These are phyloP conservation scores for Natrix natrix DNA, from an alignment of 2,797 vertebrate genomes.

Conservation along the genomic window DNA sequence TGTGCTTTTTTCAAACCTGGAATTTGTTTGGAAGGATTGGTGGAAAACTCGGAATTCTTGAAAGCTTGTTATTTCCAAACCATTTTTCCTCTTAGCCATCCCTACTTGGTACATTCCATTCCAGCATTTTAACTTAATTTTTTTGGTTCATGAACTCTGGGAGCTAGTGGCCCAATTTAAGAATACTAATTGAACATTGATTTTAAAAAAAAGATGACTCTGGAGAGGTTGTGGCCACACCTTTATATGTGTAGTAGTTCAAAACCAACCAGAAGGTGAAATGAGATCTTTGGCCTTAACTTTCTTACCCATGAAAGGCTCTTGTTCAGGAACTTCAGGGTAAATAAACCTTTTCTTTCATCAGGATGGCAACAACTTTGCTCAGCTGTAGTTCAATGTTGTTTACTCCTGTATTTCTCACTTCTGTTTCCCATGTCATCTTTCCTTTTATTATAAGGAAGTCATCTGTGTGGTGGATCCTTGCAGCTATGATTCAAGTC, in stretches of 20 bases:
- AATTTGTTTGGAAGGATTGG: neutral
- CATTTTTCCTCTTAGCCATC: neutral
- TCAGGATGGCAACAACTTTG: neutral
- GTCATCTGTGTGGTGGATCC: neutral
- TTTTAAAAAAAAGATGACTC: neutral
- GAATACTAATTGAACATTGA: neutral
- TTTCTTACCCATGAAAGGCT: neutral
- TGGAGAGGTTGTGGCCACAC: neutral
- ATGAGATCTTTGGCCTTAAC: neutral
- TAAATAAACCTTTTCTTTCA: neutral
- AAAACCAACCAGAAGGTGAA: neutral
- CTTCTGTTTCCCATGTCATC: neutral
- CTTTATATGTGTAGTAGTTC: neutral
- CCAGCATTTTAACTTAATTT: neutral
- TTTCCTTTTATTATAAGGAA: neutral
- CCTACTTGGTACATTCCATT: neutral
- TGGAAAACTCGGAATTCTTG: neutral
- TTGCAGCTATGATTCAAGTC: neutral
- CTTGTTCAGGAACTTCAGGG: neutral
- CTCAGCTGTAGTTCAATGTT: neutral
- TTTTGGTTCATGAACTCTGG: neutral
- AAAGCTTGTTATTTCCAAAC: neutral
- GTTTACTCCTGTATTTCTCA: neutral
- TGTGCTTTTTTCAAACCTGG: neutral
- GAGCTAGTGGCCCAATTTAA: neutral